Percentiles rank a stretch among this genome's conserved stretches.
These are phyloP conservation scores for Drosophila pseudotalamancana DNA, from an alignment of 2,888 invertebrate species.

Conservation along the genomic window DNA sequence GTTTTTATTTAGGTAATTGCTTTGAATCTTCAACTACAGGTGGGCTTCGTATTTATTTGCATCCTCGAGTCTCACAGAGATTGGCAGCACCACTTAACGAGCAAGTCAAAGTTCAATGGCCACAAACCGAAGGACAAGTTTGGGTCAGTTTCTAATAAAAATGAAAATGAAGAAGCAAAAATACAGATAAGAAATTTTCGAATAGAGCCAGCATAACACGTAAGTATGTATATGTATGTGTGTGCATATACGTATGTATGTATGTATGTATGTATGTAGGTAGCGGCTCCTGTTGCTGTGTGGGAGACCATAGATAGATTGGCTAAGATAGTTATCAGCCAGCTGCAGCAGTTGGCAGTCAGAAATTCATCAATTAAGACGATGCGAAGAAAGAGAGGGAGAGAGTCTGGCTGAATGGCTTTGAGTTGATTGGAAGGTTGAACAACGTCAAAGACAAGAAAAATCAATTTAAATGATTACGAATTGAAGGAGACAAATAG, in stretches of 20 bases:
- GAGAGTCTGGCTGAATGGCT: slow-evolving; percentile 17
- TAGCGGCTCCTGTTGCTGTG: slow-evolving; percentile 12
- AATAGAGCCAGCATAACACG: slow-evolving; percentile 33
- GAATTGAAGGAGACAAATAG: slow-evolving; percentile 75
- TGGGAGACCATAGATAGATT: slow-evolving; percentile 24
- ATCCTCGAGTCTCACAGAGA: slow-evolving; percentile 18
- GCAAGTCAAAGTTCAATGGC: slow-evolving; percentile 62
- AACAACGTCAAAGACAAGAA: slow-evolving; percentile 62
- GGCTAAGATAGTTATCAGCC: slow-evolving; percentile 56
- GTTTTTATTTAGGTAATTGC: slow-evolving; percentile 71
- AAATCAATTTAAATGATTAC: slow-evolving; percentile 80
- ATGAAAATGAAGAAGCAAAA: slow-evolving; percentile 5
- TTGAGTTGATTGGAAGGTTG: slow-evolving; percentile 54
- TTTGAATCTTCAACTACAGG: slow-evolving; percentile 40
- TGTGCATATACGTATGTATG: too few relatives aligned
- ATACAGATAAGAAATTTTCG: slow-evolving; percentile 29
- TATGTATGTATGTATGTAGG: too few relatives aligned
- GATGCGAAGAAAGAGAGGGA: not conserved
- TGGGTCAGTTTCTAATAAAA: slow-evolving; percentile 22
- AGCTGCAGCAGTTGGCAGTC: slow-evolving; percentile 32
- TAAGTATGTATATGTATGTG: too few relatives aligned
- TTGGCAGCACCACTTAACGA: slow-evolving; percentile 26
- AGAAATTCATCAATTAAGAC: slow-evolving; percentile 67
- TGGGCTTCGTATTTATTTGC: slow-evolving; percentile 39
- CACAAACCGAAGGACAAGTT: slow-evolving; percentile 60